These are phyloP conservation scores for Hemibagrus guttatus DNA, from an alignment of 2,797 vertebrate genomes.

Conservation along the genomic window DNA sequence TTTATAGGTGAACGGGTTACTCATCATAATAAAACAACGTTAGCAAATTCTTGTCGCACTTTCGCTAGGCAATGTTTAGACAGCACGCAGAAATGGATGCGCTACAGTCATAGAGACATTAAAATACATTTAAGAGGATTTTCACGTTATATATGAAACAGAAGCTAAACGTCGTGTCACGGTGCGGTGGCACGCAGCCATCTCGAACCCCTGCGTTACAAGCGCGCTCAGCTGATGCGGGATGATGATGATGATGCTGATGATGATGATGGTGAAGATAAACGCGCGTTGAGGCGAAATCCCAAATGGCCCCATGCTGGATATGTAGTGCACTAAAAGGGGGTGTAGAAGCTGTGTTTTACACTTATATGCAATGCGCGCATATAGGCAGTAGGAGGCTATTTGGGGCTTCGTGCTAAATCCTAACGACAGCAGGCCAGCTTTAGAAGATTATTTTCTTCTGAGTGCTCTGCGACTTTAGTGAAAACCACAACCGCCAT, in stretches of 20 bases:
- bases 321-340: slow-evolving; percentile 22
- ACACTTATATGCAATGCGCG: neutral
- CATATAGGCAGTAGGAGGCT: neutral
- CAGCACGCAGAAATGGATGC: neutral
- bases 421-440: slow-evolving; percentile 16
- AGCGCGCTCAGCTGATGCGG: slow-evolving; percentile 15
- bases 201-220: neutral
- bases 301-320: neutral
- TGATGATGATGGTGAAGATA: neutral
- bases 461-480: neutral
- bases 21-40: neutral
- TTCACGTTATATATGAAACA: neutral
- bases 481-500: neutral
- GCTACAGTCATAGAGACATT: neutral
- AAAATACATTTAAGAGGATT: no score
- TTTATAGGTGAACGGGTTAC: neutral
- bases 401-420: neutral
- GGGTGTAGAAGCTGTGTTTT: neutral
- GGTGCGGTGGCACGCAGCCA: slow-evolving; percentile 6
- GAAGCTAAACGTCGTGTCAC: neutral
- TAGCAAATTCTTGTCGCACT: neutral
- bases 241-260: neutral
- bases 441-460: neutral
- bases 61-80: neutral
- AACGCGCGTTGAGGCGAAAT: neutral